Conservation (phyloP, 2,113 vertebrate species). For the Hippocampus zosterae region DNA sequence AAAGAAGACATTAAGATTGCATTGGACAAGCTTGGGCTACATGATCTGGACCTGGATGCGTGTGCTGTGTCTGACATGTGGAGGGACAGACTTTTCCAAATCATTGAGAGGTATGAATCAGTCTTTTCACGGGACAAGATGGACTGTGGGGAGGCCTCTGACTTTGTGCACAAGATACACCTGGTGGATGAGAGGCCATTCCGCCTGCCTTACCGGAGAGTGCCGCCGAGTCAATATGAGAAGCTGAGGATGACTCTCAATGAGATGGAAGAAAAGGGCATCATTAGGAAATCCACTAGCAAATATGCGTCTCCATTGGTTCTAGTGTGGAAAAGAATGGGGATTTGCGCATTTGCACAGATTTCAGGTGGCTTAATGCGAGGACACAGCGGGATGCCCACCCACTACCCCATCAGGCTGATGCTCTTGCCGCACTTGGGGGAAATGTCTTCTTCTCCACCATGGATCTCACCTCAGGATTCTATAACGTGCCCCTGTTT, state of each 20-base stretch:
- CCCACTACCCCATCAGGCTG: background rate
- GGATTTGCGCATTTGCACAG: background rate
- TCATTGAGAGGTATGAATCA: too few species aligned
- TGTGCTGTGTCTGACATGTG: too few species aligned
- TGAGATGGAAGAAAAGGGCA: constrained; percentile 22
- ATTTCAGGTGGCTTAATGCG: constrained; percentile 1
- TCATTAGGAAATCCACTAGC: constrained; percentile 4
- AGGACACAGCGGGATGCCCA: background rate
- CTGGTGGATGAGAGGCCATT: constrained; percentile 4
- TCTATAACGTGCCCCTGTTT: constrained; percentile 10
- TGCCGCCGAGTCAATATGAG: constrained; percentile 14
- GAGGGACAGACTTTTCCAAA: too few species aligned
- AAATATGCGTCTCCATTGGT: constrained; percentile 18
- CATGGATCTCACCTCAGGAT: constrained; percentile 15
- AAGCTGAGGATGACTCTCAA: constrained; percentile 15
- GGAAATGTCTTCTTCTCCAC: constrained; percentile 1
- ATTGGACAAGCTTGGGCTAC: too few species aligned
- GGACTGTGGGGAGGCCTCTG: constrained; percentile 14
- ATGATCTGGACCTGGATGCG: too few species aligned
- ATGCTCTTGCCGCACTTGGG: constrained; percentile 1
- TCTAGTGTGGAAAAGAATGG: constrained; percentile 2
- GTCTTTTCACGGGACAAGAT: constrained; percentile 13
- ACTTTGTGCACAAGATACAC: constrained; percentile 5
- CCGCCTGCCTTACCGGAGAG: constrained; percentile 16
- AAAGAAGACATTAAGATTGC: too few species aligned